Evolutionary conservation across 1,140 invertebrate genomes (phyloP).

Genomic region (Ruditapes philippinarum): DNA sequence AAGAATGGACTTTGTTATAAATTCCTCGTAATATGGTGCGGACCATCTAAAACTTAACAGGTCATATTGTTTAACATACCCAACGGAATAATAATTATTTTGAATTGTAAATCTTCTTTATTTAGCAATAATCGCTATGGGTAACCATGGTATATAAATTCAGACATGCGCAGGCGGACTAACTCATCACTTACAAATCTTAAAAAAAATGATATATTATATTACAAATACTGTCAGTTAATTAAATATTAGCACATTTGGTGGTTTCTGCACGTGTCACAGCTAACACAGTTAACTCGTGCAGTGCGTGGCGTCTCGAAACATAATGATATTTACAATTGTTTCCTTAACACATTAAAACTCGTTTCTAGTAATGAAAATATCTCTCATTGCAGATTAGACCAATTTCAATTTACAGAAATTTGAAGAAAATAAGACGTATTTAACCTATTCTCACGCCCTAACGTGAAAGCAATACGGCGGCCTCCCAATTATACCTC

Average conservation of each 20-base stretch:
- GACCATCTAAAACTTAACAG: too few relatives aligned
- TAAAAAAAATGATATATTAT: too few relatives aligned
- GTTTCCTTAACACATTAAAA: neutral
- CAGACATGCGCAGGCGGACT: too few relatives aligned
- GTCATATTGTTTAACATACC: too few relatives aligned
- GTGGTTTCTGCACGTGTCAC: neutral
- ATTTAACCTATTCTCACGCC: neutral
- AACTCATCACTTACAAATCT: too few relatives aligned
- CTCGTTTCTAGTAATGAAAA: neutral
- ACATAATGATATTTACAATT: neutral
- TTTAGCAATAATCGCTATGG: too few relatives aligned
- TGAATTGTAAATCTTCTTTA: too few relatives aligned
- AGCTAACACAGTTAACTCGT: neutral
- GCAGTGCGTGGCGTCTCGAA: neutral
- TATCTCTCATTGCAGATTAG: neutral
- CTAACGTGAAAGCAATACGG: neutral
- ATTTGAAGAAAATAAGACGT: conserved; percentile 13
- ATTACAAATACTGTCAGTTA: too few relatives aligned
- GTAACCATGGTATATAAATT: too few relatives aligned
- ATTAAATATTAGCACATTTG: neutral
- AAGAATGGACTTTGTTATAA: too few relatives aligned
- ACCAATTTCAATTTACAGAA: conserved; percentile 16
- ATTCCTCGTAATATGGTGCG: too few relatives aligned
- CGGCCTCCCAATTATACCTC: neutral
- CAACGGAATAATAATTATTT: too few relatives aligned